phyloP scores from a whole-genome alignment of 2,888 invertebrate genomes.

The Papilio demoleus region DNA sequence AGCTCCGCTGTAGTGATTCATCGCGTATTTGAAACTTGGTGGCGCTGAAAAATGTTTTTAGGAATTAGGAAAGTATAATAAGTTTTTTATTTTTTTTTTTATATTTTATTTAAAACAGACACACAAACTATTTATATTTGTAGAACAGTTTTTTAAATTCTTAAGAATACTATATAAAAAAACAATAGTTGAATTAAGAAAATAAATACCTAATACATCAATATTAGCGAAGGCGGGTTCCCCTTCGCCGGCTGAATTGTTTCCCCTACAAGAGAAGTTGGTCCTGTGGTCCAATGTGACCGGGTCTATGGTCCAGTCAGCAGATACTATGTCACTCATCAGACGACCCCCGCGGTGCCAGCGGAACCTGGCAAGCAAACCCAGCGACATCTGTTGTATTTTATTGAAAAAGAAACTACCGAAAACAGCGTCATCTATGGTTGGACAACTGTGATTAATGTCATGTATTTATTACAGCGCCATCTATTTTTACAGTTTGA shows the following conservation, averaged over 20 bases:
- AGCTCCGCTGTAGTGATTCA: slow-evolving; percentile 92
- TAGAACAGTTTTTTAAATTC: too few species aligned
- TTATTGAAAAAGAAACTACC: not conserved
- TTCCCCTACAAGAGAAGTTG: slow-evolving; percentile 94
- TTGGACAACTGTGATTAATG: too few species aligned
- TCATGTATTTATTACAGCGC: too few species aligned
- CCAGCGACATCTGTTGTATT: not conserved
- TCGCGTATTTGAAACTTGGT: slow-evolving; percentile 93
- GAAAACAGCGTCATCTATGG: too few species aligned
- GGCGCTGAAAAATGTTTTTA: slow-evolving; percentile 86
- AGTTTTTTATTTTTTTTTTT: too few species aligned
- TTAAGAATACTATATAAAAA: too few species aligned
- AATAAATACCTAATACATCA: slow-evolving; percentile 85
- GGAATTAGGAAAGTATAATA: too few species aligned
- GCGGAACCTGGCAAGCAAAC: slow-evolving; percentile 81
- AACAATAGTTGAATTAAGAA: too few species aligned
- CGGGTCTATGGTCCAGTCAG: slow-evolving; percentile 91
- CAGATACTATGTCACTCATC: slow-evolving; percentile 89
- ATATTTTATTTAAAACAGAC: too few species aligned
- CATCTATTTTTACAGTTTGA: too few species aligned
- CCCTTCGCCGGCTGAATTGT: slow-evolving; percentile 92
- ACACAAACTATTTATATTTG: too few species aligned
- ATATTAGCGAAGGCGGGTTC: slow-evolving; percentile 80
- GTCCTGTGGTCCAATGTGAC: slow-evolving; percentile 93
- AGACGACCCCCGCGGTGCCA: slow-evolving; percentile 92